Evolutionary conservation across 1,140 invertebrate species (phyloP).

Genomic region (Proales similis): DNA sequence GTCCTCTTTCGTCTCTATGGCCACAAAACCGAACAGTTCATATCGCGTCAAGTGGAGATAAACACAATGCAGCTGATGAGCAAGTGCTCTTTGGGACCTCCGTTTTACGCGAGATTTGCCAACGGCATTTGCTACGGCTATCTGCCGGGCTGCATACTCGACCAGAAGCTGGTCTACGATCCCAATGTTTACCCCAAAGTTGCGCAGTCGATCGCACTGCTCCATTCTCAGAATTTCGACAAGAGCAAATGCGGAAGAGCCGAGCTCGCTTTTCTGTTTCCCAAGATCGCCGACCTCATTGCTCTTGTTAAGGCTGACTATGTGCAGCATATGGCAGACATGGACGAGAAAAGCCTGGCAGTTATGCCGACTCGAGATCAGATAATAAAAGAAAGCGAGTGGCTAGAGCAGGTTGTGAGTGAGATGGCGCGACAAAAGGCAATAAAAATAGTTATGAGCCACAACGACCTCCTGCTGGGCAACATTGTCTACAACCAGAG

Average conservation of each 20-base stretch:
- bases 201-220: conserved; percentile 37
- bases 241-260: not conserved
- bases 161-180: conserved; percentile 62
- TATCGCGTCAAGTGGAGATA: conserved; percentile 17
- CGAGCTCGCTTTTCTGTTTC: conserved; percentile 23
- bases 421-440: conserved; percentile 23
- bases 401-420: conserved; percentile 41
- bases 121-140: conserved; percentile 92
- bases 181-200: conserved; percentile 55
- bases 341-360: conserved; percentile 6
- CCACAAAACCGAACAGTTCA: conserved; percentile 35
- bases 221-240: conserved; percentile 37
- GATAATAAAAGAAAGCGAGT: not conserved
- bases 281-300: conserved; percentile 13
- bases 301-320: conserved; percentile 14
- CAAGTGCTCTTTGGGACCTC: conserved; percentile 5
- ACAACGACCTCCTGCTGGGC: conserved; percentile 89
- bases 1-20: conserved; percentile 20
- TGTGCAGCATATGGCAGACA: conserved; percentile 1
- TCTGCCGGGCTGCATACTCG: conserved; percentile 71
- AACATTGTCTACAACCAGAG: conserved; percentile 79
- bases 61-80: conserved; percentile 34
- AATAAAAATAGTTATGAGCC: conserved; percentile 72
- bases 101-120: conserved; percentile 66
- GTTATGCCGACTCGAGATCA: conserved; percentile 6